Percentiles rank a stretch among this genome's conserved stretches.
phyloP scores from a whole-genome alignment of 2,888 invertebrate species.

The Drosophila acutilabella region DNA sequence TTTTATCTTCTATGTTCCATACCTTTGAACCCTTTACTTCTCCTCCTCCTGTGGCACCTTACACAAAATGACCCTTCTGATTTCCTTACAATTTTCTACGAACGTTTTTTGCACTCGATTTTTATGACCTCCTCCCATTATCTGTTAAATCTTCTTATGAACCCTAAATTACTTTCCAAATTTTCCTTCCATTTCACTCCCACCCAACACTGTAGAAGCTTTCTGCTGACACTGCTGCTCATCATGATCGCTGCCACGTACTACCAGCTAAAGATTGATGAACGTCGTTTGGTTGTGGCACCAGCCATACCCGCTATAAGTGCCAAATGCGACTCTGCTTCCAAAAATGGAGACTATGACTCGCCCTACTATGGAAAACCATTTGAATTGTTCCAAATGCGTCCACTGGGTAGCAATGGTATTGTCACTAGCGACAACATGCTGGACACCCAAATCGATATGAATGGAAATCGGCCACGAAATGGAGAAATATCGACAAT shows the following conservation, averaged over 20 bases:
- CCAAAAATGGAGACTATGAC: conserved; percentile 77
- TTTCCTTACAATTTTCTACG: no score
- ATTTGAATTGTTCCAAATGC: conserved; percentile 84
- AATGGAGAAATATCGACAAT: conserved; percentile 25
- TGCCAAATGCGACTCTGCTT: conserved; percentile 70
- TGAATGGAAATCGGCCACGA: conserved; percentile 75
- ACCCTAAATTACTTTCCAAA: background rate
- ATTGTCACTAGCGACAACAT: conserved; percentile 69
- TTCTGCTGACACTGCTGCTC: conserved; percentile 75
- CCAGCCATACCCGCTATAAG: conserved; percentile 74
- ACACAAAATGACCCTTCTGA: no score
- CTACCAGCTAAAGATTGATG: conserved; percentile 87
- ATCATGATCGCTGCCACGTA: conserved; percentile 87
- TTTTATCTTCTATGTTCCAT: background rate
- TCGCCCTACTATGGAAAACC: conserved; percentile 75
- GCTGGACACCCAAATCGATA: conserved; percentile 67
- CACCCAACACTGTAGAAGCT: conserved; percentile 61
- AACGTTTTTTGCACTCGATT: no score
- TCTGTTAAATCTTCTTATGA: background rate
- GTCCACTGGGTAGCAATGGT: conserved; percentile 76
- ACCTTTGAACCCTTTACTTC: background rate
- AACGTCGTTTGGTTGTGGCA: conserved; percentile 58
- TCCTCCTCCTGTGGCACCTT: no score
- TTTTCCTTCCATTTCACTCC: background rate
- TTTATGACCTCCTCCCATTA: background rate